These are phyloP conservation scores for Acronicta alni DNA, from an alignment of 2,888 invertebrate genomes.

Conservation along the genomic window DNA sequence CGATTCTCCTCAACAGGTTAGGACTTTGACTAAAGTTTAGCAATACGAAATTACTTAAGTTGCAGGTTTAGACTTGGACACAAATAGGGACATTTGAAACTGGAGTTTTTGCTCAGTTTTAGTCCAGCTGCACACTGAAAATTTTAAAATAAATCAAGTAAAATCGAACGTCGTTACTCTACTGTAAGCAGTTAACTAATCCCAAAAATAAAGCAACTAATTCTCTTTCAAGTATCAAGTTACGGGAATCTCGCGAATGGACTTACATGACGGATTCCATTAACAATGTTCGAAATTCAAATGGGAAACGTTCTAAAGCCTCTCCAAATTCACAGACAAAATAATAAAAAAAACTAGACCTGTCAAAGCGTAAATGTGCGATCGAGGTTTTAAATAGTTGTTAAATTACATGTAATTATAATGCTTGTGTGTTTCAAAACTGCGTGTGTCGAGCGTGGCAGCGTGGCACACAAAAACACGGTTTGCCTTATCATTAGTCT, in stretches of 20 bases:
- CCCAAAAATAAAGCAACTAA: slow-evolving; percentile 3
- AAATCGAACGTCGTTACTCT: too few relatives aligned
- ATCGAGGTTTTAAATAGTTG: slow-evolving; percentile 41
- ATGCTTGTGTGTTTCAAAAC: slow-evolving; percentile 35
- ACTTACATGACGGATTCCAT: too few relatives aligned
- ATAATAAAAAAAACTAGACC: slow-evolving; percentile 4
- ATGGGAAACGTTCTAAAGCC: too few relatives aligned
- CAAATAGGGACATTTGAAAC: background rate
- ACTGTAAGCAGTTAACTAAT: too few relatives aligned
- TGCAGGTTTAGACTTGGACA: slow-evolving; percentile 2
- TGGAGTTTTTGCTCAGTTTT: too few relatives aligned
- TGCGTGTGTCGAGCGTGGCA: slow-evolving; percentile 23
- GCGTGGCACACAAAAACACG: slow-evolving; percentile 48
- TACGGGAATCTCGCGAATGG: slow-evolving; percentile 11
- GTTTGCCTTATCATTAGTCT: slow-evolving; percentile 68
- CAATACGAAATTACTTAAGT: slow-evolving; percentile 21
- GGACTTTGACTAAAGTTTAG: slow-evolving; percentile 11
- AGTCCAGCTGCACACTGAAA: too few relatives aligned
- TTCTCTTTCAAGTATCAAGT: slow-evolving; percentile 2
- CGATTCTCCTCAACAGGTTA: slow-evolving; percentile 45
- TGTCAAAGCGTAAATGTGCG: slow-evolving; percentile 21
- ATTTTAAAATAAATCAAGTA: too few relatives aligned
- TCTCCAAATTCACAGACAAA: background rate
- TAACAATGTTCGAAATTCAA: too few relatives aligned
- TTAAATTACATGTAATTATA: slow-evolving; percentile 49